These are phyloP conservation scores for Drosophila chauvacae DNA, from an alignment of 1,140 invertebrate species.

Conservation along the genomic window DNA sequence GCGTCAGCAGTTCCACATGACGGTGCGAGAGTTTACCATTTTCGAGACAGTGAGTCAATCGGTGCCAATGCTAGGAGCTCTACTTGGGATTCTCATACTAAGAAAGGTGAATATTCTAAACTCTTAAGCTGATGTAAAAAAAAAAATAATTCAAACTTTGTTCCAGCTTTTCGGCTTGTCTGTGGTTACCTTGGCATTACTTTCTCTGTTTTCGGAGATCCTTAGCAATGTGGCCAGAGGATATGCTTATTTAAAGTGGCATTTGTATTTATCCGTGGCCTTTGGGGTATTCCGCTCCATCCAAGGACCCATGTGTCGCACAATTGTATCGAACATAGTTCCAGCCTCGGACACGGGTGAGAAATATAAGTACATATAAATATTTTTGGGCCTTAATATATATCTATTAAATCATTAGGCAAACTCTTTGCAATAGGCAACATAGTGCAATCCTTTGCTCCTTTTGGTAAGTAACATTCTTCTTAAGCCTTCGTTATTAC, in stretches of 20 bases:
- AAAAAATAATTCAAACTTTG: background rate
- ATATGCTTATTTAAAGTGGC: constrained; percentile 86
- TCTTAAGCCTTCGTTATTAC: background rate
- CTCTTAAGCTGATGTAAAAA: too few relatives aligned
- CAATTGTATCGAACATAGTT: constrained; percentile 88
- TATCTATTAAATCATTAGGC: constrained; percentile 69
- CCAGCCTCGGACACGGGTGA: constrained; percentile 88
- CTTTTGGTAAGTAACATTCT: constrained; percentile 64
- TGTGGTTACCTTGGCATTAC: constrained; percentile 63
- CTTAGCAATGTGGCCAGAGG: constrained; percentile 85
- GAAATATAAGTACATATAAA: background rate
- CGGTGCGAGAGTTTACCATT: constrained; percentile 86
- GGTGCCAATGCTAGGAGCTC: constrained; percentile 85
- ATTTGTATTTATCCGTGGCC: constrained; percentile 86
- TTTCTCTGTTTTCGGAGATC: constrained; percentile 77
- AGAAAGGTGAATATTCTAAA: constrained; percentile 82
- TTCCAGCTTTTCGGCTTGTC: constrained; percentile 69
- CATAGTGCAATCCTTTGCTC: constrained; percentile 87
- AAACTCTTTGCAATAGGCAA: constrained; percentile 88
- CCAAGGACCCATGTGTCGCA: constrained; percentile 87
- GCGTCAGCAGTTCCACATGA: constrained; percentile 88
- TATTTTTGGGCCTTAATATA: background rate
- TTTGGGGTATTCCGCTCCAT: constrained; percentile 86
- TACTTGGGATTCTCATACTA: constrained; percentile 85
- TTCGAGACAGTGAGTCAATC: constrained; percentile 85